phyloP scores from a whole-genome alignment of 2,797 vertebrate genomes.

The Amblyopsis hoosieri region DNA sequence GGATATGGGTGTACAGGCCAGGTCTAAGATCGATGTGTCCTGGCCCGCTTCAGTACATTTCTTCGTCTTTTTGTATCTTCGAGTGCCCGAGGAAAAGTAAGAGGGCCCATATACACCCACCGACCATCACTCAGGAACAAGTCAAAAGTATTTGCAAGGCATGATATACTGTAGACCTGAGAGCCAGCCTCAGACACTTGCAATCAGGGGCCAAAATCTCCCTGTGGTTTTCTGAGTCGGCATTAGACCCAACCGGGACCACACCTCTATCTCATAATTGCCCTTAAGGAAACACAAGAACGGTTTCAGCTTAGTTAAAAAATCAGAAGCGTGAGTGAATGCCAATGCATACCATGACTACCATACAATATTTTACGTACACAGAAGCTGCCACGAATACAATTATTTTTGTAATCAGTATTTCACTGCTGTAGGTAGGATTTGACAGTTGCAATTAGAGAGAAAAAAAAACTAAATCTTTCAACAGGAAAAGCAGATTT shows the following conservation, averaged over 20 bases:
- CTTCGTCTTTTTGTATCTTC: constrained; percentile 38
- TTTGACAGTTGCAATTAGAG: no score
- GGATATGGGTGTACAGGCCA: constrained; percentile 4
- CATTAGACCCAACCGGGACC: constrained; percentile 55
- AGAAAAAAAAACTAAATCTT: no score
- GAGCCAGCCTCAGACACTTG: constrained; percentile 53
- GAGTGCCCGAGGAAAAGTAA: constrained; percentile 47
- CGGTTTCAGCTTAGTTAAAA: constrained; percentile 48
- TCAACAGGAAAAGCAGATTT: no score
- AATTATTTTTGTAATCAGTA: constrained; percentile 47
- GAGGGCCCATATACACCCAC: constrained; percentile 37
- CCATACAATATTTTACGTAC: constrained; percentile 30
- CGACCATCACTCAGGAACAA: constrained; percentile 6
- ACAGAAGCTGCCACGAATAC: constrained; percentile 62
- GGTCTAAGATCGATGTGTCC: constrained; percentile 49
- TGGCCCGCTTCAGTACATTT: constrained; percentile 53
- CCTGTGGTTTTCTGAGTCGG: constrained; percentile 44
- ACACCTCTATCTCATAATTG: constrained; percentile 65
- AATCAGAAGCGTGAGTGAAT: constrained; percentile 43
- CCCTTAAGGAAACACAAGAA: constrained; percentile 55
- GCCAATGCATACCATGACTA: constrained; percentile 36
- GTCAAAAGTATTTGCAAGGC: constrained; percentile 29
- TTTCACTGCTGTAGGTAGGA: no score
- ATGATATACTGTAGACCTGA: constrained; percentile 12
- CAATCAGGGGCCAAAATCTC: constrained; percentile 58